Evolutionary conservation across 35 echinoderm and acorn worm genomes (phyloP).

Genomic region (Chiridota heheva): DNA sequence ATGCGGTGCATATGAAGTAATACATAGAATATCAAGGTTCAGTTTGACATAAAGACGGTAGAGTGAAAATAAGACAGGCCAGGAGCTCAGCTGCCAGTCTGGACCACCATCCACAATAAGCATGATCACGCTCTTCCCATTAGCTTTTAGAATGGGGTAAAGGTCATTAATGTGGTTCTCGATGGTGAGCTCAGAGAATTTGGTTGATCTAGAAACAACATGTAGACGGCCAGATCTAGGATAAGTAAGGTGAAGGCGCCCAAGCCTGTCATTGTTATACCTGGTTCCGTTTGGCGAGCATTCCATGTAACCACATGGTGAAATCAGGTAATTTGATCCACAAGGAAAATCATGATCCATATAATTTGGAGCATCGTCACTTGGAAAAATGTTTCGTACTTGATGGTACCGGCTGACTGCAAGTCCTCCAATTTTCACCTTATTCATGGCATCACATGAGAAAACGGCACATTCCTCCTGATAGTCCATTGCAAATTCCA

Average conservation of each 20-base stretch:
- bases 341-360: conserved; percentile 66
- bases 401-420: conserved; percentile 48
- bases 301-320: conserved; percentile 48
- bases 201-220: conserved; percentile 17
- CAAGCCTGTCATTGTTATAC: conserved; percentile 32
- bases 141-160: neutral
- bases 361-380: conserved; percentile 29
- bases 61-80: conserved; percentile 20
- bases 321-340: conserved; percentile 23
- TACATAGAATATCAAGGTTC: conserved; percentile 45
- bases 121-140: neutral
- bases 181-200: conserved; percentile 19
- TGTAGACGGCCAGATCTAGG: conserved; percentile 9
- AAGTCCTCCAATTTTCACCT: conserved; percentile 43
- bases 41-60: conserved; percentile 12
- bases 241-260: neutral
- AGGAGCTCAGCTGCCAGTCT: conserved; percentile 36
- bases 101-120: conserved; percentile 40
- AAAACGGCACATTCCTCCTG: neutral
- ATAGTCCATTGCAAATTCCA: conserved; percentile 52
- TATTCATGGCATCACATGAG: conserved; percentile 66
- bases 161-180: conserved; percentile 43
- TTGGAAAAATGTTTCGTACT: conserved; percentile 3
- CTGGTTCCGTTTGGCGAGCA: neutral
- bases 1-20: conserved; percentile 25